phyloP scores from a whole-genome alignment of 1,140 invertebrate species.

The Hyphantria cunea region DNA sequence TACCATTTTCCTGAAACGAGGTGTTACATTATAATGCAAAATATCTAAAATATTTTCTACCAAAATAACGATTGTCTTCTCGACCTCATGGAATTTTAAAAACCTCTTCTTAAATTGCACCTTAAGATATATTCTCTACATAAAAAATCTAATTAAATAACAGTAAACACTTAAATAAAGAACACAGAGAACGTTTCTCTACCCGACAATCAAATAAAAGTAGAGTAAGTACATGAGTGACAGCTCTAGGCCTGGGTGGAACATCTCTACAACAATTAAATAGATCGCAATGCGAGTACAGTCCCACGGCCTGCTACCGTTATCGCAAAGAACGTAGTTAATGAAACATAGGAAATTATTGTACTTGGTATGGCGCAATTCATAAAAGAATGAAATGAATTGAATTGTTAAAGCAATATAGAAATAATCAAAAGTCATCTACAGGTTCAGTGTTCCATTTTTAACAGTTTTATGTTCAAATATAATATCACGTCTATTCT shows the following conservation, averaged over 20 bases:
- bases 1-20: too few species aligned
- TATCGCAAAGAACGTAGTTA: constrained; percentile 30
- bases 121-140: neutral
- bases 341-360: constrained; percentile 37
- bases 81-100: too few species aligned
- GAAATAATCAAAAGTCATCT: too few species aligned
- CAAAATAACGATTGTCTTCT: too few species aligned
- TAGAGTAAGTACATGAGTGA: neutral
- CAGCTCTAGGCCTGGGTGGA: neutral
- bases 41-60: too few species aligned
- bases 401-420: neutral
- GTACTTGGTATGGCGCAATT: constrained; percentile 11
- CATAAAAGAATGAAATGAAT: neutral
- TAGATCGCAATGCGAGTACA: constrained; percentile 24
- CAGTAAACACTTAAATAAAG: neutral
- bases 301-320: constrained; percentile 37
- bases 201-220: constrained; percentile 2
- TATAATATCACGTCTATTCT: too few species aligned
- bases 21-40: too few species aligned
- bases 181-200: neutral
- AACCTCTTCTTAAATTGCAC: too few species aligned
- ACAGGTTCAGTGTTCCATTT: too few species aligned
- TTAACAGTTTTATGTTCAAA: too few species aligned
- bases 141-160: neutral
- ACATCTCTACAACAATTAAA: constrained; percentile 27